Percentiles rank a stretch among this genome's conserved stretches.
These are phyloP conservation scores for Tokudaia muenninki DNA, from an alignment of 2,797 vertebrate species.

Conservation along the genomic window DNA sequence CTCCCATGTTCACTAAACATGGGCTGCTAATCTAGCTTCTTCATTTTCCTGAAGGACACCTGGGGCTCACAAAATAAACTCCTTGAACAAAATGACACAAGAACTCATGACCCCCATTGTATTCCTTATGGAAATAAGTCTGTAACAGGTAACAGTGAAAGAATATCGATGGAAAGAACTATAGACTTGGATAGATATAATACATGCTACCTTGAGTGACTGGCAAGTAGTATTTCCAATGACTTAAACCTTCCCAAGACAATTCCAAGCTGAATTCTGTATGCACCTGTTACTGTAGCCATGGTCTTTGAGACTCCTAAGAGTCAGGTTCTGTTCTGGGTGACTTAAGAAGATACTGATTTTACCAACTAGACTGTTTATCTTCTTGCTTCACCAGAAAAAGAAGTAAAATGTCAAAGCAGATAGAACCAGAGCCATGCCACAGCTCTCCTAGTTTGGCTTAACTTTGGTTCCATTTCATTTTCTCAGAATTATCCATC, in stretches of 20 bases:
- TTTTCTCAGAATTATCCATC: slow-evolving; percentile 21
- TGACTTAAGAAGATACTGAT: background rate
- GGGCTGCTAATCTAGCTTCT: background rate
- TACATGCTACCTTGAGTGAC: background rate
- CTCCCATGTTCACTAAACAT: background rate
- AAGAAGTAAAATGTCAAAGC: background rate
- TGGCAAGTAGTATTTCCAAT: background rate
- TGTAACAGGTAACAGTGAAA: background rate
- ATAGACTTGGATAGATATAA: background rate
- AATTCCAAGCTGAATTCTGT: background rate
- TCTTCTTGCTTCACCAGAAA: background rate
- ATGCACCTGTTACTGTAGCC: background rate
- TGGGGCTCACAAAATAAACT: background rate
- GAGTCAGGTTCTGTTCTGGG: background rate
- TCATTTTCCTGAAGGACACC: background rate
- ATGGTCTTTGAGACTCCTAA: background rate
- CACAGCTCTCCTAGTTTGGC: background rate
- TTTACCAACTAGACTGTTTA: background rate
- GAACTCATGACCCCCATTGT: background rate
- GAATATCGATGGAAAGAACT: background rate
- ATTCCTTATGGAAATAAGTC: background rate
- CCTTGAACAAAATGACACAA: background rate
- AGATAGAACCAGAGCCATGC: background rate
- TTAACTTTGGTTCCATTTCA: background rate
- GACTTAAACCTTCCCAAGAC: slow-evolving; percentile 41